Conservation (phyloP, 2,113 vertebrate genomes). For the Emberiza fucata region DNA sequence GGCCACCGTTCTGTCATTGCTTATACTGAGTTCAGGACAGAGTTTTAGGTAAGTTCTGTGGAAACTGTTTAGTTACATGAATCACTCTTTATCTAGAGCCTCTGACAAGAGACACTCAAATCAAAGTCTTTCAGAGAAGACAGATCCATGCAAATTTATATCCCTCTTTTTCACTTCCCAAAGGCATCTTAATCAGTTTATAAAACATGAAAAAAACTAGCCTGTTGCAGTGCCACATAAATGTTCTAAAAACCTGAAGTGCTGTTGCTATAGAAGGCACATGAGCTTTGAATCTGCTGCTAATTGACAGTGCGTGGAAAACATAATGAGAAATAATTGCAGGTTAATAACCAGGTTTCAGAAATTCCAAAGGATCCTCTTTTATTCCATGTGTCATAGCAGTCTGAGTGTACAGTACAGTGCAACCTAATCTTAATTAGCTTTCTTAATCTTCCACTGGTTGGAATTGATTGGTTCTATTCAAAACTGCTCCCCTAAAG, state of each 20-base stretch:
- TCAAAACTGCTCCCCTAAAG: not conserved
- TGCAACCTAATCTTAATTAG: not conserved
- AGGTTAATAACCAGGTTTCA: not conserved
- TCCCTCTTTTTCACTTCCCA: not conserved
- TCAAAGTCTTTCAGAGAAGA: not conserved
- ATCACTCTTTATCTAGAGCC: not conserved
- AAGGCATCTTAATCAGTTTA: not conserved
- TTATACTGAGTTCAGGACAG: not conserved
- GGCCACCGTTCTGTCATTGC: not conserved
- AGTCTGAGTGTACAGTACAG: not conserved
- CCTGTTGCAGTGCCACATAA: not conserved
- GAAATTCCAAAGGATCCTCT: not conserved
- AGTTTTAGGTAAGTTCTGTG: not conserved
- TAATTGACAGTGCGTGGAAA: not conserved
- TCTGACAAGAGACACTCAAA: not conserved
- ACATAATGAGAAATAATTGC: not conserved
- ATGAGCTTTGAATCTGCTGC: not conserved
- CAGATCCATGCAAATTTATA: not conserved
- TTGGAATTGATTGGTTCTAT: not conserved
- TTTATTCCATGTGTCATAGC: not conserved
- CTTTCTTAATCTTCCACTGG: not conserved
- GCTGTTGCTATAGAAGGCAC: not conserved
- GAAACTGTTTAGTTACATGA: not conserved
- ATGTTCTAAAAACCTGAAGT: not conserved
- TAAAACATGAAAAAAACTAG: not conserved